Evolutionary conservation across 1,140 invertebrate genomes (phyloP), one percentile per base, ranked within the genome.

Genomic region (Camponotus pennsylvanicus): DNA sequence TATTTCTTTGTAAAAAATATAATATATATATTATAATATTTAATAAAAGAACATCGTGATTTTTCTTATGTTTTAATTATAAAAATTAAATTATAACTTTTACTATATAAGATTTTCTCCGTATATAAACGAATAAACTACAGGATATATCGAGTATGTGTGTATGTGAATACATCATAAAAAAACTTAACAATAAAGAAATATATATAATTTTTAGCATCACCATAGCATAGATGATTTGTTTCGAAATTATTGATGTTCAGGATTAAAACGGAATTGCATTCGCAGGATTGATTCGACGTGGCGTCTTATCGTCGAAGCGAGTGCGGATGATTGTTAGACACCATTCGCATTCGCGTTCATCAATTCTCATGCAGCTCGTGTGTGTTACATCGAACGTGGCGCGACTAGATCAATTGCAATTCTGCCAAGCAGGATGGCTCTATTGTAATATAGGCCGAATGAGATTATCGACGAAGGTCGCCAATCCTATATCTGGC

Each of bases 361-460:
- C 15, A 45, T n/a, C 21, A 61, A 84, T 77, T 59, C 9, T 57
- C 67, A 75, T 70, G 67, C 61, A 4, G 18, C 21, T 57, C 75
- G 37, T 67, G 78, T 37, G 55, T 42, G 59, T 52, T 69, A 77
- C 57, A 57, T 82, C 37, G 66, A 73, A 85, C 32, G 59, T 59
- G 77, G 8, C 45, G 64, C 73, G 69, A 71, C 32, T 93, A 92
- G 89, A 92, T 94, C 91, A 88, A 86, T 79, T 87, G 88, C 88
- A 92, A 92, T 92, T 52, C 49, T 93, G 92, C 86, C 89, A 90
- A 92, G 86, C 92, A 94, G 92, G 93, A 93, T 92, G 92, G 89
- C 91, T 90, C 91, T 91, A 92, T 93, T 93, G 91, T 90, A 90
- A 92, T 91, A 86, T 92, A 91, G 90, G 90, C 87, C 91, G 86